These are phyloP conservation scores for Syngnathoides biaculeatus DNA, from an alignment of 2,113 vertebrate species.

Conservation along the genomic window DNA sequence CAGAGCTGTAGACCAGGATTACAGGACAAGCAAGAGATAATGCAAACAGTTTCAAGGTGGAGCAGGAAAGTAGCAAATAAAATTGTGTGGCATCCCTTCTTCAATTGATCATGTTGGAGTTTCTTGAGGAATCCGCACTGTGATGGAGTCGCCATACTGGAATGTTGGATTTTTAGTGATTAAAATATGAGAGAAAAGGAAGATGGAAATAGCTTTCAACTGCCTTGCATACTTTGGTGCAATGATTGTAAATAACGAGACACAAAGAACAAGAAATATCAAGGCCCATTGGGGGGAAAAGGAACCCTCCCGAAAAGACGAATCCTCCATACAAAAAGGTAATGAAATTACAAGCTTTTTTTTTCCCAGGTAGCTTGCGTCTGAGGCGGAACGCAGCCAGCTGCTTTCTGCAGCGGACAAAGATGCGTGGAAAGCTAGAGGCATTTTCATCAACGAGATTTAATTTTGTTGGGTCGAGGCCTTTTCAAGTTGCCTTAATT, in stretches of 20 bases:
- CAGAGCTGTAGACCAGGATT: constrained; percentile 35
- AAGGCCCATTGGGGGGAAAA: constrained; percentile 11
- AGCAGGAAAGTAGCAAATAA: constrained; percentile 13
- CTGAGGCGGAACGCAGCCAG: constrained; percentile 34
- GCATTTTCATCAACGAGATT: constrained; percentile 39
- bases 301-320: constrained; percentile 27
- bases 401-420: constrained; percentile 32
- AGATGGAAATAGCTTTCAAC: constrained; percentile 33
- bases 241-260: constrained; percentile 21
- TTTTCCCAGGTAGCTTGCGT: constrained; percentile 46
- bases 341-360: constrained; percentile 63
- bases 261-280: constrained; percentile 9
- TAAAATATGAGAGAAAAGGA: constrained; percentile 30
- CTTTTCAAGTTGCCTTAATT: constrained; percentile 41
- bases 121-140: neutral
- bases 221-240: constrained; percentile 28
- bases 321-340: constrained; percentile 50
- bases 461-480: constrained; percentile 34
- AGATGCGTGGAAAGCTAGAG: constrained; percentile 28
- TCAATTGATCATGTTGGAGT: neutral
- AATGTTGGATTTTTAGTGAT: constrained; percentile 27
- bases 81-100: constrained; percentile 21
- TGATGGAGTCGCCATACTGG: neutral
- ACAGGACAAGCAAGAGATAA: constrained; percentile 32
- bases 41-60: constrained; percentile 28